These are phyloP conservation scores for Agapostemon virescens DNA, from an alignment of 2,888 invertebrate species.

Conservation along the genomic window DNA sequence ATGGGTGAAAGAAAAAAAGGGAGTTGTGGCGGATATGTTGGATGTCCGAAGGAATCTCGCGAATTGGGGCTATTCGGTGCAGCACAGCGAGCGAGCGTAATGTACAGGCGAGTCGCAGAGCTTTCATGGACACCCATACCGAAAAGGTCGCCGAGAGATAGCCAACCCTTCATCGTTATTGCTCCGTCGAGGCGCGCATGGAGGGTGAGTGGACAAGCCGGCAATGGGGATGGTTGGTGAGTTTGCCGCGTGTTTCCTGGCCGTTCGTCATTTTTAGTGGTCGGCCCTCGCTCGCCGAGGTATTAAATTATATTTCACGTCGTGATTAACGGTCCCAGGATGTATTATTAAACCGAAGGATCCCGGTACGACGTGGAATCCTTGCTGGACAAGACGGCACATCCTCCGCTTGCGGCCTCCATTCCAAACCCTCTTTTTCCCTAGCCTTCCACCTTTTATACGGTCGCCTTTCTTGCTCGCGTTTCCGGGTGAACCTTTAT, in stretches of 20 bases:
- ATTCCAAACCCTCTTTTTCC: slow-evolving; percentile 21
- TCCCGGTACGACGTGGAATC: slow-evolving; percentile 62
- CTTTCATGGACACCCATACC: slow-evolving; percentile 44
- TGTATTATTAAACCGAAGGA: slow-evolving; percentile 71
- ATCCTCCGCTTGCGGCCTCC: slow-evolving; percentile 8
- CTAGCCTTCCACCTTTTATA: slow-evolving; percentile 18
- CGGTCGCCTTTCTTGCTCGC: slow-evolving; percentile 30
- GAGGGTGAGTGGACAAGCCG: slow-evolving; percentile 5
- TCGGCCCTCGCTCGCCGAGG: slow-evolving; percentile 60
- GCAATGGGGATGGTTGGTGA: slow-evolving; percentile 45
- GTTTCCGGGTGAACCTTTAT: slow-evolving; percentile 27
- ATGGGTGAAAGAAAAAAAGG: background rate
- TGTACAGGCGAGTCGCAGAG: slow-evolving; percentile 48
- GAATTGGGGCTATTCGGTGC: slow-evolving; percentile 60
- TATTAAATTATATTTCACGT: slow-evolving; percentile 73
- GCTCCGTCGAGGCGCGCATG: slow-evolving; percentile 40
- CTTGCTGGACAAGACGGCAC: slow-evolving; percentile 66
- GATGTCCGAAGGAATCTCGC: slow-evolving; percentile 53
- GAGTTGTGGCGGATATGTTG: background rate
- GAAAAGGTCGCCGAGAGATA: slow-evolving; percentile 50
- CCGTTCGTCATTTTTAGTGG: slow-evolving; percentile 71
- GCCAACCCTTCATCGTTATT: slow-evolving; percentile 67
- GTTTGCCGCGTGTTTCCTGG: slow-evolving; percentile 64
- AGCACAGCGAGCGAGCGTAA: slow-evolving; percentile 56
- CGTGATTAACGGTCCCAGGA: slow-evolving; percentile 71